These are phyloP conservation scores for Megaptera novaeangliae DNA, from an alignment of 2,113 vertebrate genomes.

Conservation along the genomic window DNA sequence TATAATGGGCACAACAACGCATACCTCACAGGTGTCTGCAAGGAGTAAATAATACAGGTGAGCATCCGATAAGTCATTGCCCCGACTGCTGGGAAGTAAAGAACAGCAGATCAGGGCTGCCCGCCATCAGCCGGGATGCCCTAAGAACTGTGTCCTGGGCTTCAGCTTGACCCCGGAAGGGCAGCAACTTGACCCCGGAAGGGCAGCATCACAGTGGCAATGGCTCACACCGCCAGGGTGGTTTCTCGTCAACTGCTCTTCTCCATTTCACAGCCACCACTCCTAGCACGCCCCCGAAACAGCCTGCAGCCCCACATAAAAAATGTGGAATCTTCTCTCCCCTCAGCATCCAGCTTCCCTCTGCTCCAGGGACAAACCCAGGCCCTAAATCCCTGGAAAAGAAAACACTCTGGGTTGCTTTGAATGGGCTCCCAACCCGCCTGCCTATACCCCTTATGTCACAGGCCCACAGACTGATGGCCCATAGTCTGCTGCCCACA, in stretches of 20 bases:
- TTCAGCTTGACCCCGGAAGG: not conserved
- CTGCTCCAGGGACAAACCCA: not conserved
- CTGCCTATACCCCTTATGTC: not conserved
- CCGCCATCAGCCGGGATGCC: fast-evolving
- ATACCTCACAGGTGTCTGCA: not conserved
- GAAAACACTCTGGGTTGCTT: not conserved
- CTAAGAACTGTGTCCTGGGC: not conserved
- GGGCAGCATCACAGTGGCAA: not conserved
- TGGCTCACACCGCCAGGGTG: too few relatives aligned
- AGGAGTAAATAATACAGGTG: not conserved
- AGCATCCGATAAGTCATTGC: not conserved
- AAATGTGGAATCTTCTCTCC: not conserved
- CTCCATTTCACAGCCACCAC: not conserved
- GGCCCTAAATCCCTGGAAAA: not conserved
- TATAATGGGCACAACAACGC: not conserved
- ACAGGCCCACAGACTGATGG: not conserved
- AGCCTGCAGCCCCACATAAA: not conserved
- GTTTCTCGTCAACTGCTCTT: not conserved
- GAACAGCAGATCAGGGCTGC: not conserved
- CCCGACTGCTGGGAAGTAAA: not conserved
- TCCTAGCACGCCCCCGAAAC: not conserved
- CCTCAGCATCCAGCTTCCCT: not conserved
- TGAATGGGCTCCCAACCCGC: not conserved
- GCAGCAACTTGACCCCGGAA: not conserved
- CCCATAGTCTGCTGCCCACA: not conserved